Conservation (phyloP, 2,797 vertebrate genomes). For the Ptychadena robeensis region DNA sequence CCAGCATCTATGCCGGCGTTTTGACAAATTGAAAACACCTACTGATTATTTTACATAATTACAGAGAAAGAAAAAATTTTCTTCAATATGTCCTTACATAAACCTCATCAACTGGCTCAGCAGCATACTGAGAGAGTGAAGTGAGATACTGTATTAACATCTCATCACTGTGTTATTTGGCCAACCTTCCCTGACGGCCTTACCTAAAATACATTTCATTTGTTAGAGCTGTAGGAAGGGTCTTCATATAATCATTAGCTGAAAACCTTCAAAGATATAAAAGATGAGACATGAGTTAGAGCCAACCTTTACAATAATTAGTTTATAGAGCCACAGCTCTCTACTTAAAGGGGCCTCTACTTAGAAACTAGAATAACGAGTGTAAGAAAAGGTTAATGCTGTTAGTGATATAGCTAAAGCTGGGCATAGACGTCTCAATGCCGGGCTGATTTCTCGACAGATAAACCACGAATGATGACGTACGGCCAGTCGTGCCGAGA, state of each 20-base stretch:
- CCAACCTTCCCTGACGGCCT: background rate
- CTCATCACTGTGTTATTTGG: background rate
- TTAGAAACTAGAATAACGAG: no score
- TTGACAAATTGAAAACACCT: conserved; percentile 39
- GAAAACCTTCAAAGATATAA: background rate
- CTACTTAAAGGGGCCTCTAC: no score
- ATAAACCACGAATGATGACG: no score
- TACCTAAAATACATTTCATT: conserved; percentile 5
- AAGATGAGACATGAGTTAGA: no score
- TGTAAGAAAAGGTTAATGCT: no score
- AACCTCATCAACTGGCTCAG: conserved; percentile 21
- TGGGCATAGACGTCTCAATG: no score
- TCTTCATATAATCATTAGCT: background rate
- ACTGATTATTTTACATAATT: conserved; percentile 46
- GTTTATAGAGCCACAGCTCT: no score
- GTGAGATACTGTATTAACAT: conserved; percentile 2
- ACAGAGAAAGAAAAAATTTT: conserved; percentile 14
- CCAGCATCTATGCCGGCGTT: conserved; percentile 1
- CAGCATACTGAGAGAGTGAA: background rate
- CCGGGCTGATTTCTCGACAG: no score
- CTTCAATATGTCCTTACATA: conserved; percentile 11
- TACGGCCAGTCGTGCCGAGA: no score
- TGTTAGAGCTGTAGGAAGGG: background rate
- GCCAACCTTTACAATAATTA: no score
- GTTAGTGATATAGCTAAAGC: no score